A percentile compares a stretch with the other conserved stretches of the same genome.
Conservation (phyloP, 1,140 invertebrate species). For the Hirudo medicinalis region DNA sequence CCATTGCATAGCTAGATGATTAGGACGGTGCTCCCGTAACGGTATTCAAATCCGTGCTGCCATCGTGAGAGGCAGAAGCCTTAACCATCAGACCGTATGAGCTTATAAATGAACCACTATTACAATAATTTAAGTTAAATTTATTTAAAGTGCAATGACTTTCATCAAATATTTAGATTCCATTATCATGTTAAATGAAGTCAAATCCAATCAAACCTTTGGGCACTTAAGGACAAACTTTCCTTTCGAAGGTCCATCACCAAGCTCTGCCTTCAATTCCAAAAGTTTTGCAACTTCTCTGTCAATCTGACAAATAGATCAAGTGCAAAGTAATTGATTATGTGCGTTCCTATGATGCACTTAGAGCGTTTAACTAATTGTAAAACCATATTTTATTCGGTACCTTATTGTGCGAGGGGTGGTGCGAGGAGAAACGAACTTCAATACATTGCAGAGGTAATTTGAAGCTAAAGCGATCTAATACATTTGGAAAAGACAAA, state of each 20-base stretch:
- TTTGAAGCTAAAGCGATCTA: background rate
- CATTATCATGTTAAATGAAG: too few relatives aligned
- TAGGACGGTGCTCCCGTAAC: too few relatives aligned
- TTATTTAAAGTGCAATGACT: too few relatives aligned
- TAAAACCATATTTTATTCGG: background rate
- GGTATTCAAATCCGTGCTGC: too few relatives aligned
- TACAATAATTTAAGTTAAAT: too few relatives aligned
- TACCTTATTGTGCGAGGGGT: background rate
- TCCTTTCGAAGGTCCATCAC: constrained; percentile 42
- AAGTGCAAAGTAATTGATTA: constrained; percentile 3
- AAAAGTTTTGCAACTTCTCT: constrained; percentile 68
- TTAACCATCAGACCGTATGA: too few relatives aligned
- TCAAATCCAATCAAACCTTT: constrained; percentile 39
- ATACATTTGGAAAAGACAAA: too few relatives aligned
- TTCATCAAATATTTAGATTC: too few relatives aligned
- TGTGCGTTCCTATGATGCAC: background rate
- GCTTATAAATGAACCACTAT: too few relatives aligned
- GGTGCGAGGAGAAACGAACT: too few relatives aligned
- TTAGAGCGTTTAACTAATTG: background rate
- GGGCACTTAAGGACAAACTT: constrained; percentile 79
- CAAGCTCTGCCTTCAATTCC: constrained; percentile 60
- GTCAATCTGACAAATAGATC: constrained; percentile 45
- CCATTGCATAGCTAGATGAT: too few relatives aligned
- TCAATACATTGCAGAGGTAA: background rate
- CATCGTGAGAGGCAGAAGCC: too few relatives aligned